Evolutionary conservation across 2,113 vertebrate species (phyloP).

Genomic region (Sminthopsis crassicaudata): DNA sequence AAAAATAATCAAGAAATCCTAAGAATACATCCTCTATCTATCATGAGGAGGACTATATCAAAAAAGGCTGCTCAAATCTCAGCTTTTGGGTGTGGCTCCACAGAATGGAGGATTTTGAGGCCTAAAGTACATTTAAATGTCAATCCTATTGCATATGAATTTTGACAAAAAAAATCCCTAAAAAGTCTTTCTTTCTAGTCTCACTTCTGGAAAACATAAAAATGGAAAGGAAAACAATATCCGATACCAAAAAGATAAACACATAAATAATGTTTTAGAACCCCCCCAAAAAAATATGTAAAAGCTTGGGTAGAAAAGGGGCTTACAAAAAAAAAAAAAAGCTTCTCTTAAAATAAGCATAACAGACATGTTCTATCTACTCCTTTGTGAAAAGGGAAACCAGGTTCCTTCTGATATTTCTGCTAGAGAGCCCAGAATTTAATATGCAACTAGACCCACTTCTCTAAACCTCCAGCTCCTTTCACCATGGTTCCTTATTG

Average conservation of each 20-base stretch:
- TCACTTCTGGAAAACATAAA: constrained; percentile 73
- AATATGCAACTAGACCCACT: constrained; percentile 76
- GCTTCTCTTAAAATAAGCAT: constrained; percentile 60
- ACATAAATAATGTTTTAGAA: constrained; percentile 50
- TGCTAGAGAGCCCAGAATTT: constrained; percentile 71
- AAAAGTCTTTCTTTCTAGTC: constrained; percentile 61
- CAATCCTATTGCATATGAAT: constrained; percentile 65
- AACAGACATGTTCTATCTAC: constrained; percentile 76
- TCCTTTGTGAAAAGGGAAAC: constrained; percentile 77
- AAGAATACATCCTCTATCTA: neutral
- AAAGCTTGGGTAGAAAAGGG: constrained; percentile 56
- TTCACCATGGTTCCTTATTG: constrained; percentile 58
- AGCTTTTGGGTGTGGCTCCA: constrained; percentile 47
- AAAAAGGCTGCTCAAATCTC: neutral
- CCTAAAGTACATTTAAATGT: constrained; percentile 41
- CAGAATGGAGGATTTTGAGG: constrained; percentile 11
- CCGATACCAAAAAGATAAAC: constrained; percentile 72
- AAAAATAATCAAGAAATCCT: neutral
- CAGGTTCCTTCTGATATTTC: constrained; percentile 77
- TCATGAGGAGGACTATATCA: neutral
- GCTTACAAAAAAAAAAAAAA: neutral
- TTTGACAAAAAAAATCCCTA: constrained; percentile 56
- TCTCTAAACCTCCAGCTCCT: constrained; percentile 64
- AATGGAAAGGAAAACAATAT: constrained; percentile 78
- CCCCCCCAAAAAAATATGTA: constrained; percentile 50